These are phyloP conservation scores for Entomyzon cyanotis DNA, from an alignment of 2,113 vertebrate genomes.

Conservation along the genomic window DNA sequence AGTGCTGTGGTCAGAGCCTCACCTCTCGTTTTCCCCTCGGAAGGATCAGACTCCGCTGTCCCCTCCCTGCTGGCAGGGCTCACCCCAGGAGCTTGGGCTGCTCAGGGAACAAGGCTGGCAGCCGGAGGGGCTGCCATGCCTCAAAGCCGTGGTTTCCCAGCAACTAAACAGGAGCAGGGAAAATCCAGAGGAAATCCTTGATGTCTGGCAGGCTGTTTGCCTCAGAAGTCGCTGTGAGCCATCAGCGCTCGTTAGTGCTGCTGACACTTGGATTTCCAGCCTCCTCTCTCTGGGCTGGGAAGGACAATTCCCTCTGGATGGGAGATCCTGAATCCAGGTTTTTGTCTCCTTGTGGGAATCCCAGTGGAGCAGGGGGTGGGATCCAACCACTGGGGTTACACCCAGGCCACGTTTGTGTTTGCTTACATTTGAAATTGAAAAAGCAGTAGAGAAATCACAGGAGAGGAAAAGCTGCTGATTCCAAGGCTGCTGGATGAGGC, in stretches of 20 bases:
- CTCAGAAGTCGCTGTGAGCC: background rate
- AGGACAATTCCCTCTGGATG: background rate
- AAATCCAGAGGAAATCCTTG: background rate
- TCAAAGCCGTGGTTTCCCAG: background rate
- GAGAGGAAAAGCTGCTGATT: background rate
- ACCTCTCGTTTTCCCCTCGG: background rate
- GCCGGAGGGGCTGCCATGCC: background rate
- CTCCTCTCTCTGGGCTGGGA: background rate
- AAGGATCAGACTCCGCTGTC: background rate
- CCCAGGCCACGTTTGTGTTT: background rate
- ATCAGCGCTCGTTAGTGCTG: background rate
- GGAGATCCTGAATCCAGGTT: background rate
- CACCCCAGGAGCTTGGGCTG: background rate
- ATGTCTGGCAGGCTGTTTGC: background rate
- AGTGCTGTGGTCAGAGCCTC: background rate
- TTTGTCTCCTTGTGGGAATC: background rate
- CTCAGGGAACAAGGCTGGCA: accelerated
- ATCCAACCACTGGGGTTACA: background rate
- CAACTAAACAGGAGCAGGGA: background rate
- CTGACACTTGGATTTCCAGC: background rate
- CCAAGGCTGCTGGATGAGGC: background rate
- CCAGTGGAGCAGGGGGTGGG: background rate
- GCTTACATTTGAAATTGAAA: background rate
- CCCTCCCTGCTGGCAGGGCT: background rate
- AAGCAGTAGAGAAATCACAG: background rate